A percentile compares a stretch with the other conserved stretches of the same genome.
Conservation (phyloP, 2,888 invertebrate species). For the Blastobasis lacticolella region DNA sequence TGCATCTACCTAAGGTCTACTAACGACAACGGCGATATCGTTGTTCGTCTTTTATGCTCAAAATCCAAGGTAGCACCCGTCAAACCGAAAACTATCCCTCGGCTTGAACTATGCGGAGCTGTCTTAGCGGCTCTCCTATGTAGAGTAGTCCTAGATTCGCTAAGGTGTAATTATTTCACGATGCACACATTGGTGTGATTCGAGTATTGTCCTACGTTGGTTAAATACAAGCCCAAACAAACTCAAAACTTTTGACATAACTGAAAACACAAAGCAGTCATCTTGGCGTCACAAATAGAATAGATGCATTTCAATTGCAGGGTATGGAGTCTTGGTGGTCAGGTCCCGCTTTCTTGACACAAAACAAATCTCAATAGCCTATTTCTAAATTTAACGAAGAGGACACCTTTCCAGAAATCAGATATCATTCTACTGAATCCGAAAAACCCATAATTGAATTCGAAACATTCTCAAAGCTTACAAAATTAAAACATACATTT, state of each 20-base stretch:
- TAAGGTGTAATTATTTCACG: not conserved
- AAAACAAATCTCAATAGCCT: not conserved
- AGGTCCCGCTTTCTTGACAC: not conserved
- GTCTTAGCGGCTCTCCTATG: constrained; percentile 1
- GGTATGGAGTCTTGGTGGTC: not conserved
- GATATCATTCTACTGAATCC: not conserved
- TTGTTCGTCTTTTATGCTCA: constrained; percentile 4
- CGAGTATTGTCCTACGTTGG: constrained; percentile 9
- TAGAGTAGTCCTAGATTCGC: not conserved
- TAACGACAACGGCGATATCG: not conserved
- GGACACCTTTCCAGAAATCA: constrained; percentile 1
- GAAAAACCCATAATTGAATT: not conserved
- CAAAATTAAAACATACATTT: constrained; percentile 6
- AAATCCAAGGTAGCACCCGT: constrained; percentile 11
- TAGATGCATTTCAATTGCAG: not conserved
- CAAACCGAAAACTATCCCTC: constrained; percentile 10
- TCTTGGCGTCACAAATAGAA: constrained; percentile 7
- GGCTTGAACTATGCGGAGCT: constrained; percentile 7
- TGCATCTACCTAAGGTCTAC: constrained; percentile 5
- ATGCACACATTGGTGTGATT: constrained; percentile 9
- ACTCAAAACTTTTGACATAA: constrained; percentile 12
- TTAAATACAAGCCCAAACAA: not conserved
- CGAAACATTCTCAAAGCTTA: constrained; percentile 6
- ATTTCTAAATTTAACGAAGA: not conserved
- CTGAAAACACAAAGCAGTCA: constrained; percentile 1